Evolutionary conservation across 2,113 vertebrate genomes (phyloP), one percentile per base, ranked within the genome.

Genomic region (Salvelinus alpinus): DNA sequence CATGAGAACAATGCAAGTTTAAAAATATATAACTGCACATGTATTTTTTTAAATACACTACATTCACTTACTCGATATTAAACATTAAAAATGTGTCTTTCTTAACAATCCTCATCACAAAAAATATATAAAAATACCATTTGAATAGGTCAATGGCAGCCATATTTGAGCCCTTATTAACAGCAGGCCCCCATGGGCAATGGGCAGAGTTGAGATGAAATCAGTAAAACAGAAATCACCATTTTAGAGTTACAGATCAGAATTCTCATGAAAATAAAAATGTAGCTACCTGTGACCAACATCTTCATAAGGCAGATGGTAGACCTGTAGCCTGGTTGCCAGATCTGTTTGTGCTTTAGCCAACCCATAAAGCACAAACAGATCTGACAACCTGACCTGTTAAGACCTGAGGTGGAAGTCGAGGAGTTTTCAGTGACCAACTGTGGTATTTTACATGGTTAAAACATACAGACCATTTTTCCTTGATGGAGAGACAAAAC

Each of bases 21-120:
- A 90, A 85, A 92, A 92, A 92, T 91, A 93, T 92, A 92, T 91
- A 93, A 91, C 80, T 89, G 88, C 82, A 91, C 87, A 90, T 89
- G 87, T 87, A 85, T 90, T 88, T 92, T 54, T 84, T 78, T 82
- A 80, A 81, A 87, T 82, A 89, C 78, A 81, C 85, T 84, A 93
- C 89, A 91, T 86, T 71, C 70, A 89, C 84, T 72, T 64, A 34
- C 85, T 90, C 82, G 48, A 87, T 90, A 87, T 86, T 84, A 87
- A 89, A 92, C 91, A 90, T 88, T 81, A 84, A 88, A 79, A 87
- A 57, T 81, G 84, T 57, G 67, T 66, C 47, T 74, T 38, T n/a
- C 60, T 75, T 48, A 75, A 64, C 65, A 73, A 70, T 71, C 67
- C 25, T 24, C 48, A 64, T 71, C 66, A 74, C 48, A 60, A 60